Evolutionary conservation across 2,797 vertebrate species (phyloP).

Genomic region (Sarcoramphus papa): DNA sequence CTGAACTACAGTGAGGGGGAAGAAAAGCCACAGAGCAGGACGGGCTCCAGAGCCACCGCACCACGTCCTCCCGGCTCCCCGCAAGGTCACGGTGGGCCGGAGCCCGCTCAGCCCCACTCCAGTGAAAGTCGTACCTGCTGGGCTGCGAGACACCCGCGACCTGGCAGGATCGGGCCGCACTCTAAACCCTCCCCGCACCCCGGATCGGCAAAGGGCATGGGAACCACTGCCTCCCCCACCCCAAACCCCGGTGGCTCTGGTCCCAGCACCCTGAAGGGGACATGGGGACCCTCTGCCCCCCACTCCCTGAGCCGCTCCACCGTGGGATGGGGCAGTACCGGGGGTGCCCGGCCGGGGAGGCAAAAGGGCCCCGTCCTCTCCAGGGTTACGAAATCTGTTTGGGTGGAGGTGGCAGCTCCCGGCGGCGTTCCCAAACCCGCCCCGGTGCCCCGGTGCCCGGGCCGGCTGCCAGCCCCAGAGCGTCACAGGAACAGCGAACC

Average conservation of each 20-base stretch:
- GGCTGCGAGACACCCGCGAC: accelerated
- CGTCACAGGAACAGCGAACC: not conserved
- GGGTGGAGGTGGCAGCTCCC: conserved; percentile 26
- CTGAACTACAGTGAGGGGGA: not conserved
- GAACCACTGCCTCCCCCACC: not conserved
- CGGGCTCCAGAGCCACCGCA: not conserved
- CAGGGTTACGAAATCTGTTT: conserved; percentile 28
- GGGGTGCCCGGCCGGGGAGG: not conserved
- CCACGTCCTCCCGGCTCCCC: not conserved
- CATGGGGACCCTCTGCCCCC: not conserved
- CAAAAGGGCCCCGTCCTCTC: not conserved
- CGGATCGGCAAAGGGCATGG: accelerated
- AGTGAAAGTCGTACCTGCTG: accelerated
- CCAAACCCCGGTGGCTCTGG: not conserved
- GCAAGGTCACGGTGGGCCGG: not conserved
- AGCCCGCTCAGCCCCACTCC: not conserved
- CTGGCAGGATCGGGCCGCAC: not conserved
- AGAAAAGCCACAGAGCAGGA: not conserved
- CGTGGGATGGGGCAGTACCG: accelerated
- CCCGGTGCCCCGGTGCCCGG: not conserved
- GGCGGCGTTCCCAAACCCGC: conserved; percentile 12
- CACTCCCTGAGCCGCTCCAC: not conserved
- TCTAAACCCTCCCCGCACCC: not conserved
- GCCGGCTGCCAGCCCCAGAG: conserved; percentile 13
- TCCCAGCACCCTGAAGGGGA: not conserved